Percentiles rank a stretch among this genome's conserved stretches.
Evolutionary conservation across 1,140 invertebrate genomes (phyloP).

Genomic region (Aphaenogaster floridana): DNA sequence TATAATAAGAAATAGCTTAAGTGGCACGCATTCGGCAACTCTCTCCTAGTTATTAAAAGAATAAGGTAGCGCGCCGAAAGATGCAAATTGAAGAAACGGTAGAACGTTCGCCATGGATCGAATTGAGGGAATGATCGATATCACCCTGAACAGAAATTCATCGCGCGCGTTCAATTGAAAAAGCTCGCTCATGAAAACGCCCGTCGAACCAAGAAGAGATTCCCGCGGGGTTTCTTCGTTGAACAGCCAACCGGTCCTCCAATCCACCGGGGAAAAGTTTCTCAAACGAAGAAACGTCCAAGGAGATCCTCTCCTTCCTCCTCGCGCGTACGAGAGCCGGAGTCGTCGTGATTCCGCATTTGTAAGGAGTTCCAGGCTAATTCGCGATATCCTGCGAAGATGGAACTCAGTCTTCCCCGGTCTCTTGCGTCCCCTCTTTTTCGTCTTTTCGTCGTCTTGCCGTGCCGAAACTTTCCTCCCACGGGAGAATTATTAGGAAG

Average conservation of each 20-base stretch:
- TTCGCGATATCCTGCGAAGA: constrained; percentile 58
- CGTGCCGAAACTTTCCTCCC: constrained; percentile 50
- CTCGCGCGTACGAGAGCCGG: not conserved
- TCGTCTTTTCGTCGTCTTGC: constrained; percentile 12
- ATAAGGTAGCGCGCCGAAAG: not conserved
- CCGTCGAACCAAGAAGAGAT: not conserved
- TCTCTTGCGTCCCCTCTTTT: not conserved
- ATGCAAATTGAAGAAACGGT: not conserved
- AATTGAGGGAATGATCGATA: not conserved
- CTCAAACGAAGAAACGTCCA: constrained; percentile 10
- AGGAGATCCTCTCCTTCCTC: not conserved
- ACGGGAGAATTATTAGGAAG: constrained; percentile 66
- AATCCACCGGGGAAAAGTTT: constrained; percentile 46
- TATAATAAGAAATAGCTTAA: too few species aligned
- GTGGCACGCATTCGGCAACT: too few species aligned
- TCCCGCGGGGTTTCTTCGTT: not conserved
- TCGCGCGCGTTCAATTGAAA: not conserved
- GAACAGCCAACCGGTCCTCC: not conserved
- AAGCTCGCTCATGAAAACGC: not conserved
- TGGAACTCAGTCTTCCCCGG: not conserved
- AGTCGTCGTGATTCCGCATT: constrained; percentile 34
- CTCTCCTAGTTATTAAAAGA: not conserved
- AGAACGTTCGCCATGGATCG: not conserved
- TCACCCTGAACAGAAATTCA: not conserved
- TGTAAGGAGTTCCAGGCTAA: constrained; percentile 67